phyloP scores from a whole-genome alignment of 2,888 invertebrate species.

The Pristionchus arcanus region DNA sequence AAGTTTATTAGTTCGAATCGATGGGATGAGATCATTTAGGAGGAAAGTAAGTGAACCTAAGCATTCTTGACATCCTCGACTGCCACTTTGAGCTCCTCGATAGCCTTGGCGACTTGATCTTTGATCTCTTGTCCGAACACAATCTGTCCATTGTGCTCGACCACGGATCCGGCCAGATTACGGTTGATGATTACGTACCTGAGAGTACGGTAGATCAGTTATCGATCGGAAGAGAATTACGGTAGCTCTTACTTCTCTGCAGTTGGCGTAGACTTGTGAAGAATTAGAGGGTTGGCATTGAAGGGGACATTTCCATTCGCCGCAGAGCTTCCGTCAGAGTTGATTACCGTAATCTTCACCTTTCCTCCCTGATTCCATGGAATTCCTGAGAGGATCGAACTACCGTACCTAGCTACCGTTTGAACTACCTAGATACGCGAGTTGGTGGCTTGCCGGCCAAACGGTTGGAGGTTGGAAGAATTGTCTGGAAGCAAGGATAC shows the following conservation, averaged over 20 bases:
- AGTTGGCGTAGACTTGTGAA: slow-evolving; percentile 37
- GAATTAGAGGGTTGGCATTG: slow-evolving; percentile 51
- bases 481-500: slow-evolving; percentile 33
- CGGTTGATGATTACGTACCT: slow-evolving; percentile 55
- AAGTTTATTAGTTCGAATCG: slow-evolving; percentile 3
- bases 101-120: slow-evolving; percentile 12
- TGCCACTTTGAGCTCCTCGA: background rate
- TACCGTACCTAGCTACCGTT: background rate
- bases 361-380: slow-evolving; percentile 50
- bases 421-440: slow-evolving; percentile 41
- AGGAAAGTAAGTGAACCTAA: background rate
- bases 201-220: background rate
- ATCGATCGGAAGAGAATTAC: background rate
- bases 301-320: slow-evolving; percentile 49
- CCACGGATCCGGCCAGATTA: slow-evolving; percentile 1
- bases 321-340: slow-evolving; percentile 37
- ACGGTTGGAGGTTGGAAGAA: slow-evolving; percentile 23
- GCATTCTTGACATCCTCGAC: background rate
- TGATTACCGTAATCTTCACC: slow-evolving; percentile 52
- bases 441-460: slow-evolving; percentile 46
- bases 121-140: slow-evolving; percentile 32
- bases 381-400: background rate
- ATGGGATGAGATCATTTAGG: background rate
- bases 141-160: slow-evolving; percentile 50
- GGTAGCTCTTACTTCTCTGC: slow-evolving; percentile 41